Base-by-base conservation (phyloP, 2,888 invertebrate genomes). In the Ormyrus rosae region DNA sequence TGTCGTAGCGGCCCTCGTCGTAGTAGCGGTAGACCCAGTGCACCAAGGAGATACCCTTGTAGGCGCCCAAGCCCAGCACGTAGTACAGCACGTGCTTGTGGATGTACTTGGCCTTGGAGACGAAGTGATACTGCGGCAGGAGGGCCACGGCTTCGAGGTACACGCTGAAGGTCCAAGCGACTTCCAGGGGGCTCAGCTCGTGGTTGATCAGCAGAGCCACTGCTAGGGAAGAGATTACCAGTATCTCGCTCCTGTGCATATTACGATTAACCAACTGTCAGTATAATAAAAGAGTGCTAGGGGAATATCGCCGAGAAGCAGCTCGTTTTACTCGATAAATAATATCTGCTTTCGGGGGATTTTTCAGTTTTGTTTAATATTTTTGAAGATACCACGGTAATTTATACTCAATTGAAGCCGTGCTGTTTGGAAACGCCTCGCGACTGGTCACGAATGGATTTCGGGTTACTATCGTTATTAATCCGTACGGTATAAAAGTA, bases 111-210 rank as follows among this genome's bases (percentile, higher is more conserved):
- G 65, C 60, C 53, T 73, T 73, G 10, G 56, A 11, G 19, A 68
- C 9, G 11, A 72, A 61, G 9, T 58, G 19, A n/a, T 73, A 67
- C 11, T 78, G 78, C 1, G 78, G 78, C 10, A 78, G 0, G 45
- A 78, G 73, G 1, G 61, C 72, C 9, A 78, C 67, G 0, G 78
- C 61, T 10, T 78, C 78, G 10, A 78, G 51, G 11, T 72, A 68
- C 7, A 63, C 68, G 65, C 79, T 74, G 73, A 78, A 78, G 10
- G 78, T n/a, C 73, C 68, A 73, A 6, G 67, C 13, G 10, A 73
- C 48, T 10, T 79, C 79, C 3, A 70, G 0, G 3, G 10, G 48
- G 0, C 19, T 58, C 13, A 51, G 45, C 0, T 67, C 10, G 56
- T 72, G 19, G 64, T 72, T 78, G 7, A 72, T 50, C 1, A 71